These are phyloP conservation scores for Kryptolebias ocellatus DNA, from an alignment of 2,797 vertebrate genomes.

Conservation along the genomic window DNA sequence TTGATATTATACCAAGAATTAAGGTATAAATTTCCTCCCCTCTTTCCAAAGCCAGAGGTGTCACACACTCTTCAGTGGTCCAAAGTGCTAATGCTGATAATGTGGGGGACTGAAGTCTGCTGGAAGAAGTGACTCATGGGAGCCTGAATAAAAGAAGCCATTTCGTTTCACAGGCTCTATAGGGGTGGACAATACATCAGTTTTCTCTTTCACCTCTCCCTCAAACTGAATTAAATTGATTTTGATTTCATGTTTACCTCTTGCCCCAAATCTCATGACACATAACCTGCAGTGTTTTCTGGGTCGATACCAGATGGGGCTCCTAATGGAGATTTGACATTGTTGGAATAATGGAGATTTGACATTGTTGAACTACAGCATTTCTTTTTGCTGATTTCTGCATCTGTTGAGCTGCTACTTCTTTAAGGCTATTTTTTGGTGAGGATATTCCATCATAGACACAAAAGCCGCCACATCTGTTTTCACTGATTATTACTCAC, in stretches of 20 bases:
- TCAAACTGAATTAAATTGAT: slow-evolving; percentile 72
- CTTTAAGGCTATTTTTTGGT: slow-evolving; percentile 47
- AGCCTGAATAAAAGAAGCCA: slow-evolving; percentile 53
- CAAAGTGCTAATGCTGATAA: slow-evolving; percentile 18
- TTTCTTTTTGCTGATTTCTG: slow-evolving; percentile 15
- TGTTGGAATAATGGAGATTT: slow-evolving; percentile 45
- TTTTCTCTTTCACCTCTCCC: slow-evolving; percentile 43
- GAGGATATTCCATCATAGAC: slow-evolving; percentile 27
- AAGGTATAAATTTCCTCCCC: slow-evolving; percentile 1
- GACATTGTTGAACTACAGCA: slow-evolving; percentile 21
- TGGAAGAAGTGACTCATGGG: slow-evolving; percentile 34
- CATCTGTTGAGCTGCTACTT: slow-evolving; percentile 57
- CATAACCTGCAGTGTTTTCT: slow-evolving; percentile 54
- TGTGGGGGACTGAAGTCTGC: slow-evolving; percentile 39
- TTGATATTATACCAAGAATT: slow-evolving; percentile 21
- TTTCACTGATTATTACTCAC: slow-evolving; percentile 62
- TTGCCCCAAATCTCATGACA: slow-evolving; percentile 61
- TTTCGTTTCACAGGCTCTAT: slow-evolving; percentile 33
- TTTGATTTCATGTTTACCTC: slow-evolving; percentile 76
- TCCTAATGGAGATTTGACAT: slow-evolving; percentile 56
- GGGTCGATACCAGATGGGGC: slow-evolving; percentile 60
- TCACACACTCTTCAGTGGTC: slow-evolving; percentile 30
- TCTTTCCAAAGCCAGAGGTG: slow-evolving; percentile 24
- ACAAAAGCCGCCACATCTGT: slow-evolving; percentile 46
- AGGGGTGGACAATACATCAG: slow-evolving; percentile 45